A percentile compares a stretch with the other conserved stretches of the same genome.
phyloP scores from a whole-genome alignment of 2,797 vertebrate genomes.

The Gobionotothen gibberifrons region DNA sequence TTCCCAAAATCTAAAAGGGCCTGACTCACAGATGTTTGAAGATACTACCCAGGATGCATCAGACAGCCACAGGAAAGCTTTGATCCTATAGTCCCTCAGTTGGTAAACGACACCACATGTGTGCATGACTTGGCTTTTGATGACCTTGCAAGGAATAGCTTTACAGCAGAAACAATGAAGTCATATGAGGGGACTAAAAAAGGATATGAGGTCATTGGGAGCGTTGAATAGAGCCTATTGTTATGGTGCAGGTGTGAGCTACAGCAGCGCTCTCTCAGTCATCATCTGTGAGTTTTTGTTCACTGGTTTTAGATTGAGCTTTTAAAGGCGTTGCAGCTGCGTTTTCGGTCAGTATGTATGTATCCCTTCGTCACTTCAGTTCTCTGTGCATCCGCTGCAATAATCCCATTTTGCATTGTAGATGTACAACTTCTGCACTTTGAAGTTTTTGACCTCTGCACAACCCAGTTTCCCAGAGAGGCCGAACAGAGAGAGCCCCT shows the following conservation, averaged over 20 bases:
- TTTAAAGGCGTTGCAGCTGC: conserved; percentile 36
- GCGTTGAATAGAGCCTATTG: conserved; percentile 52
- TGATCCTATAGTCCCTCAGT: conserved; percentile 39
- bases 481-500: conserved; percentile 34
- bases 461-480: conserved; percentile 39
- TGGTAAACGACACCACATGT: conserved; percentile 54
- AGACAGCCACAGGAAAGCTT: conserved; percentile 47
- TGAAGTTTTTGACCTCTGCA: conserved; percentile 27
- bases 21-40: conserved; percentile 62
- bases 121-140: conserved; percentile 10
- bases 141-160: conserved; percentile 44
- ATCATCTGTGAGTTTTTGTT: conserved; percentile 16
- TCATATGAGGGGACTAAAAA: conserved; percentile 46
- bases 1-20: conserved; percentile 15
- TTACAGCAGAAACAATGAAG: conserved; percentile 49
- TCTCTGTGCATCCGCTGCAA: conserved; percentile 8
- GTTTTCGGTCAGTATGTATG: not conserved
- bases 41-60: conserved; percentile 37
- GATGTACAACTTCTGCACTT: conserved; percentile 39
- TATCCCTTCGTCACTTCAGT: not conserved
- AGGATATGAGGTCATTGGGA: not conserved
- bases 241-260: conserved; percentile 62
- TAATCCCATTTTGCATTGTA: conserved; percentile 2
- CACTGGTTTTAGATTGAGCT: conserved; percentile 1
- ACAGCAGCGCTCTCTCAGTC: not conserved